Percentiles rank a stretch among this genome's conserved stretches.
These are phyloP conservation scores for Lysandra coridon DNA, from an alignment of 2,888 invertebrate species.

Conservation along the genomic window DNA sequence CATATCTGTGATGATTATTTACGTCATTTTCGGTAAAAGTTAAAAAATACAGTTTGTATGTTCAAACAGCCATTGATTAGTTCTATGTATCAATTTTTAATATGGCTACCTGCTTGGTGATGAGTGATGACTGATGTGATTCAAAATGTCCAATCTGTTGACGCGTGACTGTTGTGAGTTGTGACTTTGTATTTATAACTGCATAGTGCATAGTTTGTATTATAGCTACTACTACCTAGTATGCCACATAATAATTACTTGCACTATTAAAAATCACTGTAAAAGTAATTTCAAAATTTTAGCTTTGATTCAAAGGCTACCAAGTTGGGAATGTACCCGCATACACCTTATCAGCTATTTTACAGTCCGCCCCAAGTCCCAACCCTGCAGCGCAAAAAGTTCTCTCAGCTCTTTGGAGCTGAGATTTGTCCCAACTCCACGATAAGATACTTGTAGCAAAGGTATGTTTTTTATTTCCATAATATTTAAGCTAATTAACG, in stretches of 20 bases:
- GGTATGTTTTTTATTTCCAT: background rate
- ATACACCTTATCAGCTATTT: background rate
- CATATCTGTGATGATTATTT: background rate
- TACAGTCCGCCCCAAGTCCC: background rate
- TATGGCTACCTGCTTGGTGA: too few relatives aligned
- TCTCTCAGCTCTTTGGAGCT: background rate
- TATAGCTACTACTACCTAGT: too few relatives aligned
- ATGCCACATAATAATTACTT: background rate
- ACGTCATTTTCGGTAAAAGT: background rate
- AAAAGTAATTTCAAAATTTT: background rate
- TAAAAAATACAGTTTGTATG: too few relatives aligned
- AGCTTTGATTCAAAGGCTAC: conserved; percentile 1
- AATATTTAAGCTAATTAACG: background rate
- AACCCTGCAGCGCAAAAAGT: conserved; percentile 4
- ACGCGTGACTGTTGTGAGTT: too few relatives aligned
- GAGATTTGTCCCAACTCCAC: background rate
- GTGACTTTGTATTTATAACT: too few relatives aligned
- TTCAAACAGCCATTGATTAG: too few relatives aligned
- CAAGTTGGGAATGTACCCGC: background rate
- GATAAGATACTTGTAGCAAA: background rate
- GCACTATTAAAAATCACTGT: background rate
- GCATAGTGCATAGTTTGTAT: too few relatives aligned
- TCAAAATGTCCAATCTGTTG: too few relatives aligned
- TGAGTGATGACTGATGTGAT: too few relatives aligned
- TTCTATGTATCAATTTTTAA: too few relatives aligned